Base-by-base conservation (phyloP, 1,140 invertebrate species). In the Venustaconcha ellipsiformis region DNA sequence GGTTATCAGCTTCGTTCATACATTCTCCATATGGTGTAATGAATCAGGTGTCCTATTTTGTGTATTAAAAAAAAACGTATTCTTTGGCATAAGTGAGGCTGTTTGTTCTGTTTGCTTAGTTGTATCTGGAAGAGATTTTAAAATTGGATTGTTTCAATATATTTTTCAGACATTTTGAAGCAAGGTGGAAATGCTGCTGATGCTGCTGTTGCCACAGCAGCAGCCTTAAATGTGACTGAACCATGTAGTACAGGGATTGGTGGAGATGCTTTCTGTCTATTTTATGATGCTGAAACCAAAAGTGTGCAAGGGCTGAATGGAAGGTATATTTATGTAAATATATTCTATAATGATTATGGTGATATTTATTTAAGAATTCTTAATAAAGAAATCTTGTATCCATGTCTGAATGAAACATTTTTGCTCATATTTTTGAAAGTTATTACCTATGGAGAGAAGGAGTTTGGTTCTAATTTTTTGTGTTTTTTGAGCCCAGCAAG, bases 101-200 rank as follows among this genome's bases (percentile, higher is more conserved):
- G 48, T 5, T 55, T 26, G 23, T 37, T n/a, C 48, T 60, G 37
- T 55, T 73, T 17, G 5, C 12, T 18, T 13, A 23, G 55, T n/a
- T 20, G 0, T 14, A 67, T 55, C 17, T 17, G 56, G 3, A 14
- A 17, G 18, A 17, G 23, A 37, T 63, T 65, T 12, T 17, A 48
- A 15, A 4, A 63, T 18, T 15, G 6, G 23, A 55, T 57, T 6
- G 17, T 63, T 57, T 48, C 57, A 26, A 68, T 59, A 20, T 68
- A 57, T 56, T 23, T 80, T 74, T 30, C 67, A 88, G 87, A 89
- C 76, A 89, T 91, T 65, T 77, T 91, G 48, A 84, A 88, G 74
- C 60, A 65, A 23, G 90, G 90, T 15, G 91, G 91, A 17, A 91
- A 91, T 86, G 91, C 91, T 23, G 90, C 90, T 15, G 91, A 91